Conservation (phyloP, 2,888 invertebrate genomes). For the Callosobruchus maculatus region DNA sequence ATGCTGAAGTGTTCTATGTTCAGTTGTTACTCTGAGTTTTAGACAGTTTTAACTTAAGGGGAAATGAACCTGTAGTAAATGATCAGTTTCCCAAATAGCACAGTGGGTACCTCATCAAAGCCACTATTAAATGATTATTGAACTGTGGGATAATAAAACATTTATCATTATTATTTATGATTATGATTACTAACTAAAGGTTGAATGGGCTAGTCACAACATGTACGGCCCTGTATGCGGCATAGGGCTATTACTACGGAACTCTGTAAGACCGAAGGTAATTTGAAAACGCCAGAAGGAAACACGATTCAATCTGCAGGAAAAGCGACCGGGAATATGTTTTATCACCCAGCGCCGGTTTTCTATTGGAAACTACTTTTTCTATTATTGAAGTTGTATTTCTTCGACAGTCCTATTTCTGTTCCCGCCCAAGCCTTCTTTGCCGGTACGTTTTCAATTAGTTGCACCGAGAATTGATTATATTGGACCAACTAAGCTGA, state of each 20-base stretch:
- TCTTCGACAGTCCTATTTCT: neutral
- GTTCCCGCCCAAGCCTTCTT: neutral
- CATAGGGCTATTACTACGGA: neutral
- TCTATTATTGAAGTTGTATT: neutral
- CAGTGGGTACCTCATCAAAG: too few species aligned
- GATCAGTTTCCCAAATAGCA: too few species aligned
- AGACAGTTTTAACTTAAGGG: too few species aligned
- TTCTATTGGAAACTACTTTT: neutral
- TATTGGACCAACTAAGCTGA: neutral
- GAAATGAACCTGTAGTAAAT: too few species aligned
- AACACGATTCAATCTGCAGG: neutral
- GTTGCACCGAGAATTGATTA: neutral
- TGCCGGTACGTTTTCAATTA: neutral
- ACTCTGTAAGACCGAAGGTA: neutral
- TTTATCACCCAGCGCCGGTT: neutral
- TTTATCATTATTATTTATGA: too few species aligned
- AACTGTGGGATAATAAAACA: too few species aligned
- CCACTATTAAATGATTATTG: too few species aligned
- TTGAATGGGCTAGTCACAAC: too few species aligned
- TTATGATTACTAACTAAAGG: too few species aligned
- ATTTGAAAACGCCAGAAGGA: neutral
- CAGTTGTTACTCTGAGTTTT: too few species aligned
- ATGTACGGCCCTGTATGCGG: too few species aligned
- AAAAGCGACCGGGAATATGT: neutral
- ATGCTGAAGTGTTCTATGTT: too few species aligned